Conservation (phyloP, 2,797 vertebrate species). For the Spinus olivaceus region DNA sequence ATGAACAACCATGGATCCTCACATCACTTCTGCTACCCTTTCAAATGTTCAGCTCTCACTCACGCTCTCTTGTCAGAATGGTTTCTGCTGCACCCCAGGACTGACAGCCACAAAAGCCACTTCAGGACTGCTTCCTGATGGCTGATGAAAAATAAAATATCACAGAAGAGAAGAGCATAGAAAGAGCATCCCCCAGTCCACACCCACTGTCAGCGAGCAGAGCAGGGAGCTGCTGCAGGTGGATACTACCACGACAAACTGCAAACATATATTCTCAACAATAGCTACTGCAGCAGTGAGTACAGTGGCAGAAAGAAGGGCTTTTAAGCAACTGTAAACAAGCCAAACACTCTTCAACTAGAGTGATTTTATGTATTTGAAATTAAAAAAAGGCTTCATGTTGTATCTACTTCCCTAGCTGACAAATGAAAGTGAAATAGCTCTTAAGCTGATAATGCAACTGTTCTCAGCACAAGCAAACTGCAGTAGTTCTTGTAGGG, state of each 20-base stretch:
- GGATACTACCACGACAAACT: accelerated
- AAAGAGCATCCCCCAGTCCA: neutral
- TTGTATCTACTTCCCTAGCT: neutral
- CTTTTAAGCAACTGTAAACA: neutral
- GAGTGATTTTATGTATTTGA: neutral
- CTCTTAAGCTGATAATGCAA: neutral
- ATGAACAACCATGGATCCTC: neutral
- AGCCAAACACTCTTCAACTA: neutral
- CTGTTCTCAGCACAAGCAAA: neutral
- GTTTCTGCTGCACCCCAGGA: neutral
- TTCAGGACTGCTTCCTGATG: neutral
- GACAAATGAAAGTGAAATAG: neutral
- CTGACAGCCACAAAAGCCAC: neutral
- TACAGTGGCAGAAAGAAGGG: neutral
- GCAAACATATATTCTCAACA: neutral
- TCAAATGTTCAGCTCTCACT: neutral
- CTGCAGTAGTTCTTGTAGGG: neutral
- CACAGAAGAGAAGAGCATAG: neutral
- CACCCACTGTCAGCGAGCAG: neutral
- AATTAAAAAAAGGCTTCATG: neutral
- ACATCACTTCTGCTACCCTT: neutral
- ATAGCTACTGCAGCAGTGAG: neutral
- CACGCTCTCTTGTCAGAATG: neutral
- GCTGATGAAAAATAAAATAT: neutral
- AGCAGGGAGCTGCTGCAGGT: neutral